These are phyloP conservation scores for Napeogenes inachia DNA, from an alignment of 2,888 invertebrate genomes.

Conservation along the genomic window DNA sequence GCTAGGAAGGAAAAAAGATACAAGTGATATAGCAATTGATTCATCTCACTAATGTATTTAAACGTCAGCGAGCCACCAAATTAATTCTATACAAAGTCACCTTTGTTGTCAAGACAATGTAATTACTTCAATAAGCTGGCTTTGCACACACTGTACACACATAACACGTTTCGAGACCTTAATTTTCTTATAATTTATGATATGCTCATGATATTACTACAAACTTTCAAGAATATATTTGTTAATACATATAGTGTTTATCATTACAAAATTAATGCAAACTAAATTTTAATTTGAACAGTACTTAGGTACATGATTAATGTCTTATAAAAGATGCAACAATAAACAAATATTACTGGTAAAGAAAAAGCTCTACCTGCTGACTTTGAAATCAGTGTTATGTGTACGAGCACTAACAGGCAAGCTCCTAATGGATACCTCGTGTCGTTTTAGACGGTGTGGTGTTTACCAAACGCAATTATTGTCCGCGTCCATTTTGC, in stretches of 20 bases:
- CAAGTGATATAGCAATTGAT: slow-evolving; percentile 33
- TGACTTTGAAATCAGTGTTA: no score
- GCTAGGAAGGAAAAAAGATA: no score
- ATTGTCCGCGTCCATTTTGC: slow-evolving; percentile 68
- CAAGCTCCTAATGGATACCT: slow-evolving; percentile 56
- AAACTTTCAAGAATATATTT: background rate
- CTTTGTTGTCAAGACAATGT: slow-evolving; percentile 56
- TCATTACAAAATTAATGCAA: background rate
- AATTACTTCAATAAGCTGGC: slow-evolving; percentile 56
- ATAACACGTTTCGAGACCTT: background rate
- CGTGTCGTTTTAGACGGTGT: slow-evolving; percentile 38
- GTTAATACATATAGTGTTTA: background rate
- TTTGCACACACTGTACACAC: slow-evolving; percentile 32
- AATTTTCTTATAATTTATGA: slow-evolving; percentile 5
- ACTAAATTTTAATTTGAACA: no score
- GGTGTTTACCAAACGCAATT: slow-evolving; percentile 71
- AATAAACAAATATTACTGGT: no score
- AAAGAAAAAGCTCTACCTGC: background rate
- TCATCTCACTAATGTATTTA: slow-evolving; percentile 20
- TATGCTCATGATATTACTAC: background rate
- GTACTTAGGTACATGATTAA: no score
- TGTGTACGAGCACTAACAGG: slow-evolving; percentile 18
- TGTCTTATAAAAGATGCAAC: no score
- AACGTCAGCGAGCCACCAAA: slow-evolving; percentile 21
- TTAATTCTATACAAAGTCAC: slow-evolving; percentile 49